Evolutionary conservation across 2,888 invertebrate genomes (phyloP), one percentile per base, ranked within the genome.

Genomic region (Tiliacea citrago): DNA sequence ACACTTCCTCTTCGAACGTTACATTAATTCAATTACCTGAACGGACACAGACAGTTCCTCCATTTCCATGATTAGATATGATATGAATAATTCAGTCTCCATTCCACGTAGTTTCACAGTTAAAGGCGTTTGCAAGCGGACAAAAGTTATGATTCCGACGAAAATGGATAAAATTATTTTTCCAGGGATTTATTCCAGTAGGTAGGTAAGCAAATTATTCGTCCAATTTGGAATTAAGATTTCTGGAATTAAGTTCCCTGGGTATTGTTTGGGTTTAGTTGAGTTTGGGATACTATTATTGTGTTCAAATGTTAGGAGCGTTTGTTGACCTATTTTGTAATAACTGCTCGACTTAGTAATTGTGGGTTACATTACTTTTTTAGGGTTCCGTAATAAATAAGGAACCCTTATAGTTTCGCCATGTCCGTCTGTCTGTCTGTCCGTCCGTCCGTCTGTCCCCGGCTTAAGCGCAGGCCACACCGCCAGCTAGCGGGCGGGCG

Each of bases 21-120:
- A n/a, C 5, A 68, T 66, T 21, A n/a, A 68, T 71, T 45, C 2
- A 39, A 39, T 29, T 2, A 35, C n/a, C 45, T 68, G 13, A 16
- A 67, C n/a, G 13, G 51, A 88, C 88, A 86, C 87, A 82, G 69
- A 88, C 89, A 73, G 65, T 68, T 81, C 78, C 79, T 76, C 82
- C 77, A 74, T 63, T 73, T 63, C 68, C 68, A 81, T 79, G 86
- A 86, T 86, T 84, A 86, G 81, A 62, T 76, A 69, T 70, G n/a
- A 84, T 81, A 91, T 92, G 91, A 92, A 92, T 92, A 86, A 92
- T 92, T 92, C 92, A 88, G 79, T 65, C 75, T 73, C 70, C 82
- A 86, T 90, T 90, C 86, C 79, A 75, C 85, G 83, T 87, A 89
- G 88, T 87, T 90, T 88, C 87, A 85, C 89, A 82, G 84, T 73